phyloP scores from a whole-genome alignment of 2,113 vertebrate species.

The Piliocolobus tephrosceles region DNA sequence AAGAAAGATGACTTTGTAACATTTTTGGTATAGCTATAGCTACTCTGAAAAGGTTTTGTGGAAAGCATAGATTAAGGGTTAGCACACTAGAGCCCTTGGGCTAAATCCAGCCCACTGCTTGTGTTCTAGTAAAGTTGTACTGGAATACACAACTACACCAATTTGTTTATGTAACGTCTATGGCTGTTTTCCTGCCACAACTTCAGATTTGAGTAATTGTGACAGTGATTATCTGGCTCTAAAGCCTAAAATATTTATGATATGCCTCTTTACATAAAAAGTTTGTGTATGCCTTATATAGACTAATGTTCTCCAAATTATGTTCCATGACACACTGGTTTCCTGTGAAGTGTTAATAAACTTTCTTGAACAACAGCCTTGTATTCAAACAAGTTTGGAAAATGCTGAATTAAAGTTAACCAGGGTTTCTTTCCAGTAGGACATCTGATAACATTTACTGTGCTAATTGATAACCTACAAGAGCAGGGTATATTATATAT shows the following conservation, averaged over 20 bases:
- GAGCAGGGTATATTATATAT: not conserved
- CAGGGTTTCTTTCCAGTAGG: not conserved
- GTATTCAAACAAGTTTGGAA: constrained; percentile 17
- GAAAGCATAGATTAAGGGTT: not conserved
- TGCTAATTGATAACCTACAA: not conserved
- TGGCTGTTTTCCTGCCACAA: not conserved
- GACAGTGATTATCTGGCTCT: constrained; percentile 2
- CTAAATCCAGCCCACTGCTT: not conserved
- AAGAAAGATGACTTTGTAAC: not conserved
- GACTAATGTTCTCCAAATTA: constrained; percentile 11
- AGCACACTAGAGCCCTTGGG: not conserved
- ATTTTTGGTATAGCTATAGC: not conserved
- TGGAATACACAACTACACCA: not conserved
- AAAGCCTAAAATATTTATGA: constrained; percentile 29
- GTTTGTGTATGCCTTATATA: not conserved
- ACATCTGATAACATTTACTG: constrained; percentile 15
- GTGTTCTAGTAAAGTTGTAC: constrained; percentile 13
- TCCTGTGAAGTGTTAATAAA: constrained; percentile 39
- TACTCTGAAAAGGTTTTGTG: constrained; percentile 5
- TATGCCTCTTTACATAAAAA: constrained; percentile 14
- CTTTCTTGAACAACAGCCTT: not conserved
- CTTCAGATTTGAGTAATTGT: not conserved
- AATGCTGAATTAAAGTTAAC: not conserved
- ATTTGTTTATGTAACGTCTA: constrained; percentile 18
- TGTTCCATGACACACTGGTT: not conserved